These are phyloP conservation scores for Pogonus chalceus DNA, from an alignment of 1,140 invertebrate species.

Conservation along the genomic window DNA sequence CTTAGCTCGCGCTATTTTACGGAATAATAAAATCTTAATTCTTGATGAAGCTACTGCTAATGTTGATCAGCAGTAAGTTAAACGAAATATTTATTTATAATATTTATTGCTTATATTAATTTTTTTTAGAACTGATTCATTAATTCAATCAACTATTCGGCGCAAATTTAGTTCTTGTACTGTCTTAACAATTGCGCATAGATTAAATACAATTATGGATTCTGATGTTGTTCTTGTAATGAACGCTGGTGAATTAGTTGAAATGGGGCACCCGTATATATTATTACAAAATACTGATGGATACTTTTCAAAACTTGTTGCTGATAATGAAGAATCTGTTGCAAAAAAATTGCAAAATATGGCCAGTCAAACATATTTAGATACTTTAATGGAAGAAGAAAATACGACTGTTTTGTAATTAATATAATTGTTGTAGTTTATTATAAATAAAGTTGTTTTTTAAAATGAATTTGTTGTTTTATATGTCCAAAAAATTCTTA, in stretches of 20 bases:
- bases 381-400: neutral
- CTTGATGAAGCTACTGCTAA: constrained; percentile 52
- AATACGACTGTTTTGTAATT: neutral
- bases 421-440: too few species aligned
- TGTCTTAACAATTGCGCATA: constrained; percentile 72
- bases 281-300: constrained; percentile 51
- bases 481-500: too few species aligned
- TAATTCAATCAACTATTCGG: constrained; percentile 62
- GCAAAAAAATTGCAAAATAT: constrained; percentile 18
- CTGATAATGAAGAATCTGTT: constrained; percentile 41
- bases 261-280: constrained; percentile 56
- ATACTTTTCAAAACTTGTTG: constrained; percentile 54
- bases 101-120: neutral
- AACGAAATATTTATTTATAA: neutral
- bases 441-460: too few species aligned
- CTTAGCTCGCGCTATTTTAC: constrained; percentile 46
- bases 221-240: constrained; percentile 60
- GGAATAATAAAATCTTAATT: constrained; percentile 45
- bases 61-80: constrained; percentile 46
- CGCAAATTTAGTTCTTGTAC: constrained; percentile 60
- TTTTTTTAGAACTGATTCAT: constrained; percentile 44
- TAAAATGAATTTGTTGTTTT: too few species aligned
- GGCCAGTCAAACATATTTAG: neutral
- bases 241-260: constrained; percentile 52
- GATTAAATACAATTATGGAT: constrained; percentile 71